Evolutionary conservation across 2,888 invertebrate species (phyloP), one percentile per base, ranked within the genome.

Genomic region (Hofmannophila pseudospretella): DNA sequence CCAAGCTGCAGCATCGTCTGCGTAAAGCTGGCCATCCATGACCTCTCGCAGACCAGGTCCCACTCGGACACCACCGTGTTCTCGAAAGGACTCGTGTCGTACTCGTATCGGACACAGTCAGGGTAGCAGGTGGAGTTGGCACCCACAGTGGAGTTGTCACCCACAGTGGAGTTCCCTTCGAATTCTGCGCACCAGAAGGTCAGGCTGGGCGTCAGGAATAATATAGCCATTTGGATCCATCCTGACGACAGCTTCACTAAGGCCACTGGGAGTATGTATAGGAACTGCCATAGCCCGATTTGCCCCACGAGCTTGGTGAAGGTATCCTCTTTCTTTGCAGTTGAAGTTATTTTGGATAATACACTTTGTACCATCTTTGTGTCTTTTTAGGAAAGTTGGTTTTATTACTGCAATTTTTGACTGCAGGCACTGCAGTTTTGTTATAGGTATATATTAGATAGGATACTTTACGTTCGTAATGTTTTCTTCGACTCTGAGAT

Each of bases 1-100:
- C 94, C 94, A 20, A 91, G 67, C 90, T 94, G 94, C 29, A 93
- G 88, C 34, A 92, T 73, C 43, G 90, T 92, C 66, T 94, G 94
- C 0, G 92, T 92, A 27, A 94, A 79, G 58, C 92, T 91, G 2
- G 91, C 90, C 52, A 93, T 70, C 75, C 91, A 90, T 0, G 77
- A 70, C 13, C 88, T 85, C 0, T 88, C 87, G 59, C 94, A 94
- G 0, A 94, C 89, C 47, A 95, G 76, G 51, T 90, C 89, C 93
- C 93, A 95, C 82, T 94, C 91, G 0, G 92, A 91, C 11, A 91
- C 78, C 7, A 94, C 92, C 0, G 93, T 94, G 47, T 90, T 90
- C 0, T 88, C 75, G 59, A 94, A 93, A 2, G 90, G 76, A 11
- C 79, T 88, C 9, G 88, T 87, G 49, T 94, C 90, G 51, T 90